Conservation (phyloP, 2,113 vertebrate genomes). For the Hemicordylus capensis region DNA sequence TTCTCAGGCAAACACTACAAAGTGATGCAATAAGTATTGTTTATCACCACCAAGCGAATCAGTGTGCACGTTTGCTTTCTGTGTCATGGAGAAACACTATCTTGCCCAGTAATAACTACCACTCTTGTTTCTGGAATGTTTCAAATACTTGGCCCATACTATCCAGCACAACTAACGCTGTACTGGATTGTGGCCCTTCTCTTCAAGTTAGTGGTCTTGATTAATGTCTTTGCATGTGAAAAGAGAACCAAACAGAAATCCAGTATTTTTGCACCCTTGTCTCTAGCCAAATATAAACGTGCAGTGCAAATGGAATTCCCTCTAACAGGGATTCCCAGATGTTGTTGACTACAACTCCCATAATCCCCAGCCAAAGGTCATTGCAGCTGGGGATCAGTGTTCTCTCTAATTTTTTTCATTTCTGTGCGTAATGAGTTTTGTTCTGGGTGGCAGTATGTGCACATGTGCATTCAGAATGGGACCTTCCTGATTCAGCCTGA, state of each 20-base stretch:
- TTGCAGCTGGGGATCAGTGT: too few species aligned
- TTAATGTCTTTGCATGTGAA: too few species aligned
- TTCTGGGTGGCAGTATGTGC: too few species aligned
- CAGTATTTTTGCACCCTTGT: too few species aligned
- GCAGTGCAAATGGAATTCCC: not conserved
- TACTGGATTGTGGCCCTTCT: not conserved
- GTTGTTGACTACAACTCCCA: too few species aligned
- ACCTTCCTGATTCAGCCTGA: too few species aligned
- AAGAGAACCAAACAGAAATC: too few species aligned
- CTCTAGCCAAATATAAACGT: not conserved
- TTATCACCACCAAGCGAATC: not conserved
- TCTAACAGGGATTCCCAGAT: too few species aligned
- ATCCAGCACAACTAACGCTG: not conserved
- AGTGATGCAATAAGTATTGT: not conserved
- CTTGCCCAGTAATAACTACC: not conserved
- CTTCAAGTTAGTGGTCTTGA: not conserved
- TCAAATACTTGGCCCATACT: not conserved
- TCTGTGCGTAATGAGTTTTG: too few species aligned
- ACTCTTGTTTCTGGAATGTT: not conserved
- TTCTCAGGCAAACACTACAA: not conserved
- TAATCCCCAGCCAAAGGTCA: too few species aligned
- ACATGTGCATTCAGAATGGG: too few species aligned
- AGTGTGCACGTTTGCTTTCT: not conserved
- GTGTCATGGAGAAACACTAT: not conserved
- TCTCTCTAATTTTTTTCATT: too few species aligned